These are phyloP conservation scores for Notamacropus eugenii DNA, from an alignment of 2,797 vertebrate genomes.

Conservation along the genomic window DNA sequence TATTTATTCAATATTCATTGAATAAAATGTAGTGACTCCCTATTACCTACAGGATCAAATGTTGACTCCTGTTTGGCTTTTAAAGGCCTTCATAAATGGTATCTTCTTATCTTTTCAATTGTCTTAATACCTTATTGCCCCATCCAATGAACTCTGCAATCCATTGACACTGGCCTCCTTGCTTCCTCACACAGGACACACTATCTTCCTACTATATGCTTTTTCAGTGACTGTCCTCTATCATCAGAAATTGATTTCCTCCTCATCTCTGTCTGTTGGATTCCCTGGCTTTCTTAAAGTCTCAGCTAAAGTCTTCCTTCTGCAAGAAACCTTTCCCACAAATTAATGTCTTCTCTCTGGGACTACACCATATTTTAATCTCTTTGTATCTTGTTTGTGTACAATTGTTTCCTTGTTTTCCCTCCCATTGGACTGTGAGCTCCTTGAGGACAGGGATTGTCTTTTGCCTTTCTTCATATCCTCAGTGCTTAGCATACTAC, in stretches of 20 bases:
- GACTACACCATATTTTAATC: background rate
- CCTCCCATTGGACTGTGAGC: background rate
- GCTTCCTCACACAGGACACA: background rate
- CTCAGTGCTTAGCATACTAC: background rate
- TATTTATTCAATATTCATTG: background rate
- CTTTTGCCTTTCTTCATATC: background rate
- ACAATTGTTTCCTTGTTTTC: background rate
- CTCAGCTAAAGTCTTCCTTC: background rate
- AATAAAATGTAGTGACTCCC: background rate
- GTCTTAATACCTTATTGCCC: no score
- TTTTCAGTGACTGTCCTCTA: background rate
- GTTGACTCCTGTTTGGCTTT: background rate
- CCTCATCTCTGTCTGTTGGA: background rate
- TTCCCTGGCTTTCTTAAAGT: no score
- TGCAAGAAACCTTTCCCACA: background rate
- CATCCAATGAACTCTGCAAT: background rate
- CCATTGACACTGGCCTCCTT: background rate
- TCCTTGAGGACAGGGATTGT: background rate
- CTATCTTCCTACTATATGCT: background rate
- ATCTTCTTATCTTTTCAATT: background rate
- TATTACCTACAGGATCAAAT: background rate
- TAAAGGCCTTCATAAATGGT: background rate
- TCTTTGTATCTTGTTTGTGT: background rate
- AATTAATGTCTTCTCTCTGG: background rate
- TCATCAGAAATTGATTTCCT: background rate